These are phyloP conservation scores for Threskiornis aethiopicus DNA, from an alignment of 2,797 vertebrate genomes.

Conservation along the genomic window DNA sequence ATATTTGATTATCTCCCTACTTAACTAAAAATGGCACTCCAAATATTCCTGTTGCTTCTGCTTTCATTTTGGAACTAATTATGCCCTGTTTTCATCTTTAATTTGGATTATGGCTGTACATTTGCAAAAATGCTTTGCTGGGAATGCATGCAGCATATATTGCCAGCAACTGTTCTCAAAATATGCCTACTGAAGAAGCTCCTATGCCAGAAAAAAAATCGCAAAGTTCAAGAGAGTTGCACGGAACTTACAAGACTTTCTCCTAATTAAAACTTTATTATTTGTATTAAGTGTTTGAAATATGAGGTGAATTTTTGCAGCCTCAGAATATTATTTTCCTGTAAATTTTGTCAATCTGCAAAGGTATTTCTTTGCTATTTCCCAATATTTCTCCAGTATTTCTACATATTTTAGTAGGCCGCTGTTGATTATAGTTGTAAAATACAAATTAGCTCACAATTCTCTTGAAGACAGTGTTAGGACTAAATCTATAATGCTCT, in stretches of 20 bases:
- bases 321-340: background rate
- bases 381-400: background rate
- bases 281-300: background rate
- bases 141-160: background rate
- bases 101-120: background rate
- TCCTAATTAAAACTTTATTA: background rate
- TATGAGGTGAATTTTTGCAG: background rate
- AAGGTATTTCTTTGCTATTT: background rate
- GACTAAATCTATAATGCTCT: slow-evolving; percentile 9
- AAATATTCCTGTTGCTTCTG: background rate
- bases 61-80: background rate
- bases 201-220: background rate
- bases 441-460: slow-evolving; percentile 3
- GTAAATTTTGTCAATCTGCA: background rate
- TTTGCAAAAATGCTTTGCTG: background rate
- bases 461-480: slow-evolving; percentile 16
- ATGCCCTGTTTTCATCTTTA: background rate
- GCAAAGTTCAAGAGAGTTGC: background rate
- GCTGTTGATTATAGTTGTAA: slow-evolving; percentile 7
- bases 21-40: background rate
- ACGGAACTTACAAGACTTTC: background rate
- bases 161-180: background rate
- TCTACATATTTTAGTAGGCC: background rate
- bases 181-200: background rate
- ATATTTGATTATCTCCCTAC: background rate